Conservation (phyloP, 2,888 invertebrate genomes). For the Vanessa cardui region DNA sequence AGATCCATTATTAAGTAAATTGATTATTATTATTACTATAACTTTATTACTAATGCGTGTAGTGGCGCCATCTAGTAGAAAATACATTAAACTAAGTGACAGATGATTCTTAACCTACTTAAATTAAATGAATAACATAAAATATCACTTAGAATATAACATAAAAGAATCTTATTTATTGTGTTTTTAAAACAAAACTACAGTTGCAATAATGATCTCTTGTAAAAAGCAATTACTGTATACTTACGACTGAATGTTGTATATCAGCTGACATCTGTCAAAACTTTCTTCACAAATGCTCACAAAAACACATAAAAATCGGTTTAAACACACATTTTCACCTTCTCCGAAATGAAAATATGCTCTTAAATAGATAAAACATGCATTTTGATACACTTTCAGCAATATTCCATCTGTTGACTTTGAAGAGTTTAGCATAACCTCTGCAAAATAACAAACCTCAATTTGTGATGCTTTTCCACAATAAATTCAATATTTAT, state of each 20-base stretch:
- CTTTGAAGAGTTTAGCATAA: constrained; percentile 56
- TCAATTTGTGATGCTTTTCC: background rate
- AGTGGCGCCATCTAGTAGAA: constrained; percentile 60
- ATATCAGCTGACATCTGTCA: constrained; percentile 77
- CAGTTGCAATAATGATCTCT: background rate
- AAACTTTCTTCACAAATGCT: constrained; percentile 77
- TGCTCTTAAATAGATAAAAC: constrained; percentile 50
- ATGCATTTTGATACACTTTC: constrained; percentile 54
- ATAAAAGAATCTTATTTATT: background rate
- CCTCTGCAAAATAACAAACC: constrained; percentile 48
- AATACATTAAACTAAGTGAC: constrained; percentile 15
- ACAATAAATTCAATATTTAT: background rate
- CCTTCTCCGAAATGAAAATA: constrained; percentile 45
- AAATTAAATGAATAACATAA: background rate
- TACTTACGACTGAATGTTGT: constrained; percentile 26
- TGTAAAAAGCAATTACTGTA: constrained; percentile 9
- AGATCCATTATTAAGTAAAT: too few species aligned
- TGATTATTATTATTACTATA: too few species aligned
- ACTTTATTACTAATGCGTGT: constrained; percentile 31
- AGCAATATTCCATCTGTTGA: constrained; percentile 72
- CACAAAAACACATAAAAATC: constrained; percentile 66
- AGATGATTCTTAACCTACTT: constrained; percentile 23
- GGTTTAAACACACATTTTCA: constrained; percentile 51
- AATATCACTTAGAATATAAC: background rate
- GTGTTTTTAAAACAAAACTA: background rate